Evolutionary conservation across 2,797 vertebrate genomes (phyloP).

Genomic region (Ambastaia sidthimunki): DNA sequence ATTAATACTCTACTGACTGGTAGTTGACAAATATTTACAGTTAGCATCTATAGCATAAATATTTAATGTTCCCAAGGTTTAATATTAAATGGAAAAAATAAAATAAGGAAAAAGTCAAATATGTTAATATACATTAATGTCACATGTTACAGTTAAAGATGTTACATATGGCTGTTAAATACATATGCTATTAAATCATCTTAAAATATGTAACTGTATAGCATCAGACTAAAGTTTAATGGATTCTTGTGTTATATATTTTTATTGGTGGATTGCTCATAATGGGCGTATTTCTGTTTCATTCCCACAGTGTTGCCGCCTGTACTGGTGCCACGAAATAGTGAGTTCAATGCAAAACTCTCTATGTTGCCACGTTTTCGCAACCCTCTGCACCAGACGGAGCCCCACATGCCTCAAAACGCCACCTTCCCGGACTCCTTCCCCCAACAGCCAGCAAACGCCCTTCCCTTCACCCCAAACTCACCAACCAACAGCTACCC

Average conservation of each 20-base stretch:
- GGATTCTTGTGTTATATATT: not conserved
- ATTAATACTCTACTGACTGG: too few species aligned
- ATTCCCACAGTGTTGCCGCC: slow-evolving; percentile 88
- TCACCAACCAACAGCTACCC: slow-evolving; percentile 96
- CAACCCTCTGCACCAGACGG: slow-evolving; percentile 89
- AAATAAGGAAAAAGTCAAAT: too few species aligned
- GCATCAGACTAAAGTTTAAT: not conserved
- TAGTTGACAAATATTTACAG: too few species aligned
- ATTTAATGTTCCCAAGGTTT: not conserved
- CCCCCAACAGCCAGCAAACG: slow-evolving; percentile 80
- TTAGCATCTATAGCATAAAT: not conserved
- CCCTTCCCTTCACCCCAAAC: slow-evolving; percentile 83
- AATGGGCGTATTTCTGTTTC: not conserved
- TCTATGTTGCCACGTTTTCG: slow-evolving; percentile 96
- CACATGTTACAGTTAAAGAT: too few species aligned
- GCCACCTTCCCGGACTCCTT: slow-evolving; percentile 96
- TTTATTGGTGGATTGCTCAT: not conserved
- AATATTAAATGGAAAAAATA: not conserved
- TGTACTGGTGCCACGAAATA: slow-evolving; percentile 97
- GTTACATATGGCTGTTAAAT: too few species aligned
- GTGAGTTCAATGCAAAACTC: slow-evolving; percentile 98
- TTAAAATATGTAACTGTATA: not conserved
- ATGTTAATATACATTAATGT: too few species aligned
- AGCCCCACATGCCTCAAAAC: slow-evolving; percentile 97
- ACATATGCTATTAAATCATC: not conserved